Percentiles rank a stretch among this genome's conserved stretches.
Evolutionary conservation across 2,797 vertebrate species (phyloP).

Genomic region (Diplodus sargus): DNA sequence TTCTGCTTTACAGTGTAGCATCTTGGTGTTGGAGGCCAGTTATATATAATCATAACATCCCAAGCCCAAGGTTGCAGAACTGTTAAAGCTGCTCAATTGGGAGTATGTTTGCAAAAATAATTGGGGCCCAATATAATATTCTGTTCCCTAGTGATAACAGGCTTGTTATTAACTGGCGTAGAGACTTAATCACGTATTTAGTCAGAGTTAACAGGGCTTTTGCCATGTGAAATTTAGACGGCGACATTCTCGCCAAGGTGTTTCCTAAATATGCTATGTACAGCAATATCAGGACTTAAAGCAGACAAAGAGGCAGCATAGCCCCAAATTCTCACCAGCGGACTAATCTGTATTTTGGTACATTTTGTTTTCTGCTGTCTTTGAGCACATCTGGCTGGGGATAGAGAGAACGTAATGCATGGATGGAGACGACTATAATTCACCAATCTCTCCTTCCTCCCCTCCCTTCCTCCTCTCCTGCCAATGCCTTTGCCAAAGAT

Average conservation of each 20-base stretch:
- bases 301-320: constrained; percentile 57
- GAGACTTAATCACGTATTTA: constrained; percentile 40
- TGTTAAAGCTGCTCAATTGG: constrained; percentile 32
- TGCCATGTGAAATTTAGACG: constrained; percentile 42
- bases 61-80: constrained; percentile 18
- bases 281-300: constrained; percentile 32
- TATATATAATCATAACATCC: constrained; percentile 23
- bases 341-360: constrained; percentile 77
- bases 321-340: constrained; percentile 45
- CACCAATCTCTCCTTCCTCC: constrained; percentile 85
- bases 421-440: constrained; percentile 89
- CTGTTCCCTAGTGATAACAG: constrained; percentile 38
- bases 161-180: constrained; percentile 26
- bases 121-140: constrained; percentile 25
- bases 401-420: constrained; percentile 85
- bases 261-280: constrained; percentile 36
- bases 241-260: constrained; percentile 25
- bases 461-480: constrained; percentile 80
- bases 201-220: constrained; percentile 31
- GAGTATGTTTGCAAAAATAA: constrained; percentile 39
- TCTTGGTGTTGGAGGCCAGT: not conserved
- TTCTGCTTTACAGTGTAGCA: constrained; percentile 1
- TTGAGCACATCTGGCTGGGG: constrained; percentile 85
- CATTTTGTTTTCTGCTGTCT: constrained; percentile 81
- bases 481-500: constrained; percentile 91